Evolutionary conservation across 30 jellyfish, hydroid and myxozoan species (phyloP), one percentile per base, ranked within the genome.

Genomic region (Turritopsis rubra): DNA sequence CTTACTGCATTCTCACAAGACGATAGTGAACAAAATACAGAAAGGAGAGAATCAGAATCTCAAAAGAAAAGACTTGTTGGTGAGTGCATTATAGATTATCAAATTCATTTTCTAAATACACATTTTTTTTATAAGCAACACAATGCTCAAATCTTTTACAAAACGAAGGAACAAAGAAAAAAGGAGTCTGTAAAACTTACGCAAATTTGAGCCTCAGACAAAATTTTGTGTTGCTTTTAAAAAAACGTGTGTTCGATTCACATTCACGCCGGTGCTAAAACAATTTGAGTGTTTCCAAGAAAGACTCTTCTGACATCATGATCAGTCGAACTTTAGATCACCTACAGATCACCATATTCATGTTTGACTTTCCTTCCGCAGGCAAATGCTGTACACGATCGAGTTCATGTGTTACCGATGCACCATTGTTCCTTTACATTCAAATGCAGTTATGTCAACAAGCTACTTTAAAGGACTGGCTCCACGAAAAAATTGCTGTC

Each of bases 401-500:
- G 23, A 85, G 84, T 28, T 79, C 81, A 7, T 92, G 98, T 76
- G n/a, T 92, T 26, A 82, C 85, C 41, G 88, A 95, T 0, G 90
- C 96, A 23, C 96, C 96, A 21, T 73, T 90, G 24, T 86, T 81
- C 74, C 78, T 95, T 52, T 95, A 89, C 89, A 95, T 95, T 29
- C 99, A 95, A 89, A 89, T 95, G 97, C 97, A 95, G 79, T 76
- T 95, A 52, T 95, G 99, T 86, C 73, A 82, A 85, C 87, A 89
- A 85, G 96, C 79, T 60, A 95, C 99, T 20, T 79, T 95, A 22
- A 89, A 87, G 41, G 99, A 93, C 52, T 93, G 99, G 99, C 85
- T 93, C 71, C 84, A 79, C 73, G 92, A 87, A 65, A 84, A 81
- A 52, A 20, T 79, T 0, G 80, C 75, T 28, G 87, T 83, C 23